phyloP scores from a whole-genome alignment of 2,113 vertebrate species.

The Nothocercus nigrocapillus region DNA sequence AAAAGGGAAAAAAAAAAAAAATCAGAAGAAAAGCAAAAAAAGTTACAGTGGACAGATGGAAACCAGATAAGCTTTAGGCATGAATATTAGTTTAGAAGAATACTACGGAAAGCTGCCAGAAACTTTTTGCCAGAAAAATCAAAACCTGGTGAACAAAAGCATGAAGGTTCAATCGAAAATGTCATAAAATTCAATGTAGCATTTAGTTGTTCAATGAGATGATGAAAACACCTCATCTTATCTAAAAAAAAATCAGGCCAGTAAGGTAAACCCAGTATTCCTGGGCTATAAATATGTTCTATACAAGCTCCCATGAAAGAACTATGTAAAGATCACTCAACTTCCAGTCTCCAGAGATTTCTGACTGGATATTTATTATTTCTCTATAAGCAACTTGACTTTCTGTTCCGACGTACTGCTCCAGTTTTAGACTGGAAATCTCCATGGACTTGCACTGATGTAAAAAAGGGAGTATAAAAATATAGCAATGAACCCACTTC shows the following conservation, averaged over 20 bases:
- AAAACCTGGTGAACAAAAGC: neutral
- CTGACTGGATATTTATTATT: slow-evolving; percentile 37
- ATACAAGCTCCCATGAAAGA: neutral
- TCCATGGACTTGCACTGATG: neutral
- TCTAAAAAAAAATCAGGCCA: neutral
- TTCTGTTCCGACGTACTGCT: neutral
- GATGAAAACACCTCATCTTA: slow-evolving; percentile 9
- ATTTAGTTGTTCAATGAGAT: slow-evolving; percentile 34
- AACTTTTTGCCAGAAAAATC: neutral
- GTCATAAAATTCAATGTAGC: neutral
- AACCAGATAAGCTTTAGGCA: neutral
- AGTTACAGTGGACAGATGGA: neutral
- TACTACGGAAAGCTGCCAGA: neutral
- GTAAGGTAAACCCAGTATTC: slow-evolving; percentile 3
- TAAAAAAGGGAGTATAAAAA: slow-evolving; percentile 16
- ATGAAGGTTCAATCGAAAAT: neutral
- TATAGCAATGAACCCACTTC: neutral
- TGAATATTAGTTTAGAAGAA: neutral
- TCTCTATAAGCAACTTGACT: slow-evolving; percentile 14
- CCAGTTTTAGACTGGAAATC: slow-evolving; percentile 32
- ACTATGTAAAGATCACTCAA: slow-evolving; percentile 44
- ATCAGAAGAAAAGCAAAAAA: neutral
- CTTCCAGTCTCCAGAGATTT: neutral
- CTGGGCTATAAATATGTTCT: slow-evolving; percentile 7
- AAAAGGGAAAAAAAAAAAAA: neutral